Percentiles rank a stretch among this genome's conserved stretches.
Evolutionary conservation across 2,888 invertebrate species (phyloP).

Genomic region (Pristionchus maxplancki): DNA sequence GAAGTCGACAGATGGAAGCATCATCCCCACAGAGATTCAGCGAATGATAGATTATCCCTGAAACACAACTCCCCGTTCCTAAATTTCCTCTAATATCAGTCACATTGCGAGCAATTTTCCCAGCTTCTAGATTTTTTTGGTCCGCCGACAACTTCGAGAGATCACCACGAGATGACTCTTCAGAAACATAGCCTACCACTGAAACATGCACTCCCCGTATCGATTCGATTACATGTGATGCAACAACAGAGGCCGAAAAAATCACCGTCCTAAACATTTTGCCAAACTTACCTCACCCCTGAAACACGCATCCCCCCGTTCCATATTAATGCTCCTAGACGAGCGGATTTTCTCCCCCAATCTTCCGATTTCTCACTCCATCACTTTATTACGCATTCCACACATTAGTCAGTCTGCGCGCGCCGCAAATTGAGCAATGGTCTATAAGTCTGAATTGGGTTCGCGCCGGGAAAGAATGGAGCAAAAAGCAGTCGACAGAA

Average conservation of each 20-base stretch:
- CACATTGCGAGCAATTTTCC: too few species aligned
- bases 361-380: neutral
- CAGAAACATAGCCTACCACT: too few species aligned
- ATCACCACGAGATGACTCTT: too few species aligned
- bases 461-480: neutral
- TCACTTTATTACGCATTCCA: neutral
- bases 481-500: neutral
- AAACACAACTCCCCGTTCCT: neutral
- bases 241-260: too few species aligned
- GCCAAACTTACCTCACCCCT: neutral
- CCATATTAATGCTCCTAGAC: neutral
- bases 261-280: too few species aligned
- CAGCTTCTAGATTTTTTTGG: too few species aligned
- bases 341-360: neutral
- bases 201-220: too few species aligned
- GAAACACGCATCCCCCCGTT: neutral
- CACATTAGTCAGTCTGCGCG: conserved; percentile 16
- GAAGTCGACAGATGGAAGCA: neutral
- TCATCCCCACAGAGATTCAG: neutral
- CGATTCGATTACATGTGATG: too few species aligned
- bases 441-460: conserved; percentile 3
- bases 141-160: too few species aligned
- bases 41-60: neutral
- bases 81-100: neutral
- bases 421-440: neutral